These are phyloP conservation scores for Gopherus flavomarginatus DNA, from an alignment of 2,113 vertebrate species.

Conservation along the genomic window DNA sequence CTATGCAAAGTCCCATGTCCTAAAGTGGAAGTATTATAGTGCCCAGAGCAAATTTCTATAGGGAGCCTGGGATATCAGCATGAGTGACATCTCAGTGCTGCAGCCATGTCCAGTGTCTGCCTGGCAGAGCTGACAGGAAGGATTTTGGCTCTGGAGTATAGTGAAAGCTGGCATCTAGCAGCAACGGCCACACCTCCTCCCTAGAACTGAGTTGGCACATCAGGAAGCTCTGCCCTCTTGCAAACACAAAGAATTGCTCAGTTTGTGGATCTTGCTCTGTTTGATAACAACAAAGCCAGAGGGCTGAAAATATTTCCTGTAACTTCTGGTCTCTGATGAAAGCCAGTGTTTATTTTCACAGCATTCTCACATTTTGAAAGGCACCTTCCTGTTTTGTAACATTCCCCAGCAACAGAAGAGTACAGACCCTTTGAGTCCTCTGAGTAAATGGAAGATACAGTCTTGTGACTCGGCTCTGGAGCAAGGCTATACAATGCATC, in stretches of 20 bases:
- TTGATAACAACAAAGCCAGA: neutral
- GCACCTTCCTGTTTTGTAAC: conserved; percentile 42
- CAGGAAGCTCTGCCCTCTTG: neutral
- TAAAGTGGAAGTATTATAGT: fast-evolving
- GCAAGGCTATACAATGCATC: neutral
- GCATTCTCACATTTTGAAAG: neutral
- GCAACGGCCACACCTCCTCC: fast-evolving
- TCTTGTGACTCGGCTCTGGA: neutral
- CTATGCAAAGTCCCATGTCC: fast-evolving
- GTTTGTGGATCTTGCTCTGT: fast-evolving
- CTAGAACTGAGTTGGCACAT: fast-evolving
- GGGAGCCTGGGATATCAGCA: fast-evolving
- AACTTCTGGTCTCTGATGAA: conserved; percentile 13
- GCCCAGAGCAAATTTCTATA: fast-evolving
- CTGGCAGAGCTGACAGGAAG: neutral
- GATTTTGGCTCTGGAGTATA: fast-evolving
- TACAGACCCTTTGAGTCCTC: neutral
- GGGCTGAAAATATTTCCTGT: conserved; percentile 20
- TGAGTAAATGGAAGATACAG: fast-evolving
- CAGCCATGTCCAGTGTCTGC: neutral
- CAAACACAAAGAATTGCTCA: fast-evolving
- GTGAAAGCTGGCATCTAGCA: fast-evolving
- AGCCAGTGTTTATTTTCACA: conserved; percentile 42
- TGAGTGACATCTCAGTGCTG: fast-evolving
- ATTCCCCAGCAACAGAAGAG: neutral